Evolutionary conservation across 2,113 vertebrate species (phyloP).

Genomic region (Marmota flaviventris): DNA sequence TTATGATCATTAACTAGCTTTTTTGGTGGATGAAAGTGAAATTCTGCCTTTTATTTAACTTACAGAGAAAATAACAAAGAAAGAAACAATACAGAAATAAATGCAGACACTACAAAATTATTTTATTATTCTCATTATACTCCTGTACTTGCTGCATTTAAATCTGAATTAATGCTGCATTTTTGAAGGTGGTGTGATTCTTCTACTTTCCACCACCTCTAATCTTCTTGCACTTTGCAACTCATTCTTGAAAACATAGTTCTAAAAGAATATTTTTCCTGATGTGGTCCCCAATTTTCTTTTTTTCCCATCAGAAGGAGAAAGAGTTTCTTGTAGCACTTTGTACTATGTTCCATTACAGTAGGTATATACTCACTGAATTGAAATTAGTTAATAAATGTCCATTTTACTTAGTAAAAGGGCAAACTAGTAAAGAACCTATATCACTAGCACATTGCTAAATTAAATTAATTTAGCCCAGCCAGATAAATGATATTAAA

Average conservation of each 20-base stretch:
- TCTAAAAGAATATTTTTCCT: not conserved
- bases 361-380: not conserved
- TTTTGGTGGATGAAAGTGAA: slow-evolving; percentile 78
- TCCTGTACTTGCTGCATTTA: not conserved
- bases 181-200: not conserved
- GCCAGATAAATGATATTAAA: not conserved
- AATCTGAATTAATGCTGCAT: not conserved
- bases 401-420: not conserved
- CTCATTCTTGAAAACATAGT: not conserved
- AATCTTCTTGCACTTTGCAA: not conserved
- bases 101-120: slow-evolving; percentile 56
- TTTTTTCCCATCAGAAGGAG: not conserved
- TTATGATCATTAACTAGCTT: slow-evolving; percentile 82
- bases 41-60: slow-evolving; percentile 77
- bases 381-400: slow-evolving; percentile 21
- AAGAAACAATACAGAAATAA: slow-evolving; percentile 59
- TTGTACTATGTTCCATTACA: not conserved
- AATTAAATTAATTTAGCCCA: slow-evolving; percentile 1
- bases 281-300: not conserved
- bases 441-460: not conserved
- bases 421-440: not conserved
- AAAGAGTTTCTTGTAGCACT: not conserved
- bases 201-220: not conserved
- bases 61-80: slow-evolving; percentile 57
- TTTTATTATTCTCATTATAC: slow-evolving; percentile 28